Conservation (phyloP, 2,888 invertebrate species). For the Abrostola triplasia region DNA sequence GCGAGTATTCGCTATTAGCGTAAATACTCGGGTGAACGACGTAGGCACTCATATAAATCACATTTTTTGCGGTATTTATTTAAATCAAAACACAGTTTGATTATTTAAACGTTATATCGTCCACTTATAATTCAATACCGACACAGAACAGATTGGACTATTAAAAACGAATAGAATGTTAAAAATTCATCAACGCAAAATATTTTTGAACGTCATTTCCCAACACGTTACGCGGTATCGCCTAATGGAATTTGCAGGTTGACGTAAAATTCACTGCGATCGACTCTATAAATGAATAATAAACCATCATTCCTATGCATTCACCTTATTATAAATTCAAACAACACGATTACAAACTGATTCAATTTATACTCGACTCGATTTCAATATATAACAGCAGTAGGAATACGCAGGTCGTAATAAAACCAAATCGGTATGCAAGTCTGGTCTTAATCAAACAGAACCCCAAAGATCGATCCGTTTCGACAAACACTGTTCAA, state of each 20-base stretch:
- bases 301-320: neutral
- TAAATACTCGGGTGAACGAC: too few species aligned
- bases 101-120: constrained; percentile 20
- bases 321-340: neutral
- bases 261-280: constrained; percentile 11
- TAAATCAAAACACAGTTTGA: constrained; percentile 18
- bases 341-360: constrained; percentile 3
- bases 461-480: constrained; percentile 15
- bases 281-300: constrained; percentile 8
- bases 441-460: constrained; percentile 28
- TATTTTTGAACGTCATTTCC: constrained; percentile 28
- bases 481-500: constrained; percentile 25
- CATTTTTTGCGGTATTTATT: neutral
- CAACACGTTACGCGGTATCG: constrained; percentile 9
- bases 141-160: constrained; percentile 25
- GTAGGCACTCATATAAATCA: too few species aligned
- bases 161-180: constrained; percentile 40
- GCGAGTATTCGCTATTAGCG: too few species aligned
- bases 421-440: constrained; percentile 11
- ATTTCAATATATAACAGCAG: too few species aligned
- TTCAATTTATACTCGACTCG: neutral
- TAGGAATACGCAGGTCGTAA: neutral
- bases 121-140: constrained; percentile 33
- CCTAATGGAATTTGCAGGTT: constrained; percentile 24
- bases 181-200: constrained; percentile 23